phyloP scores from a whole-genome alignment of 1,140 invertebrate genomes.

The Mya arenaria region DNA sequence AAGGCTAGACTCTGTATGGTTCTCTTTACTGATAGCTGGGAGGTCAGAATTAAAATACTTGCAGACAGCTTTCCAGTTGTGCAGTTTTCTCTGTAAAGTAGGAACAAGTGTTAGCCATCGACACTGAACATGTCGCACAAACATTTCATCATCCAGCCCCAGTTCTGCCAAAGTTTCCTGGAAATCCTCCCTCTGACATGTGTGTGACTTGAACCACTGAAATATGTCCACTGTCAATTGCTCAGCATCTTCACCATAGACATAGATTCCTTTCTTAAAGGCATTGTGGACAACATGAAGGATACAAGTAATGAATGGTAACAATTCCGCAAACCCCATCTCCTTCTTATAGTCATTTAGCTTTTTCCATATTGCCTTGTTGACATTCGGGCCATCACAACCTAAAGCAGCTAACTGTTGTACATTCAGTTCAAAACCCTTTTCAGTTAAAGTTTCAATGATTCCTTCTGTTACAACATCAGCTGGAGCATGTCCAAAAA shows the following conservation, averaged over 20 bases:
- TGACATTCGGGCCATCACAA: slow-evolving; percentile 72
- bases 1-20: neutral
- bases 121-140: neutral
- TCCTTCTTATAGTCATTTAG: slow-evolving; percentile 63
- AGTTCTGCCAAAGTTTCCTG: neutral
- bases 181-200: slow-evolving; percentile 13
- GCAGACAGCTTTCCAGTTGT: neutral
- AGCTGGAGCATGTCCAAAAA: slow-evolving; percentile 51
- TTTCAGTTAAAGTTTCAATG: slow-evolving; percentile 37
- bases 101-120: neutral
- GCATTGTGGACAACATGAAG: slow-evolving; percentile 67
- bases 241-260: slow-evolving; percentile 32
- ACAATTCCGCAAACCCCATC: slow-evolving; percentile 20
- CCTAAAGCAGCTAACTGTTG: slow-evolving; percentile 61
- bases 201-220: slow-evolving; percentile 23
- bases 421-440: slow-evolving; percentile 21
- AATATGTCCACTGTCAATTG: slow-evolving; percentile 15
- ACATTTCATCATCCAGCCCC: slow-evolving; percentile 27
- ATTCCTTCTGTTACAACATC: slow-evolving; percentile 29
- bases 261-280: slow-evolving; percentile 53
- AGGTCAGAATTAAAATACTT: neutral
- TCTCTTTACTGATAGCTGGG: neutral
- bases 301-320: slow-evolving; percentile 62
- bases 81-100: neutral
- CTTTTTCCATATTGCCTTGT: slow-evolving; percentile 64